Evolutionary conservation across 2,888 invertebrate genomes (phyloP).

Genomic region (Aelia acuminata): DNA sequence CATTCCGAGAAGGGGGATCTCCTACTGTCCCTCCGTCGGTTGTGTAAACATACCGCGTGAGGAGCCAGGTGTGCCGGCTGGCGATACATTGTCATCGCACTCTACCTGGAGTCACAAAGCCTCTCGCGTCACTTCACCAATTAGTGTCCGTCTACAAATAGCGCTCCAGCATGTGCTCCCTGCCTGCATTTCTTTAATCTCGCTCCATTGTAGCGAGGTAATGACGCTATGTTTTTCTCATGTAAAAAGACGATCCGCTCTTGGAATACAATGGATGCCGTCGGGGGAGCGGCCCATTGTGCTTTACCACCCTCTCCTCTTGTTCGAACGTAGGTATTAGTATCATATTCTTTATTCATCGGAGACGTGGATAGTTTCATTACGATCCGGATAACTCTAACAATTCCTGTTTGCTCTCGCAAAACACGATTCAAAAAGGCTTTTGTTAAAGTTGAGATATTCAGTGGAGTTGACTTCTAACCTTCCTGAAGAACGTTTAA

Average conservation of each 20-base stretch:
- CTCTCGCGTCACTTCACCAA: slow-evolving; percentile 53
- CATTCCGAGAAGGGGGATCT: slow-evolving; percentile 9
- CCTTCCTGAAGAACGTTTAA: not conserved
- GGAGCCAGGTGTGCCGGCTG: slow-evolving; percentile 47
- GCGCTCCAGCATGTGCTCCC: not conserved
- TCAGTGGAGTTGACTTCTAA: not conserved
- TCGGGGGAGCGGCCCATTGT: slow-evolving; percentile 38
- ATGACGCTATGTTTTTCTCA: slow-evolving; percentile 39
- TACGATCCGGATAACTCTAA: not conserved
- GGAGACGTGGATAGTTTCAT: not conserved
- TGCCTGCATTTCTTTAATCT: slow-evolving; percentile 18
- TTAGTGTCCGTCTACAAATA: slow-evolving; percentile 51
- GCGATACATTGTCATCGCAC: slow-evolving; percentile 26
- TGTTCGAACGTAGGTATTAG: slow-evolving; percentile 13
- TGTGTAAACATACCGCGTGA: slow-evolving; percentile 51
- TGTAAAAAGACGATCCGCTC: not conserved
- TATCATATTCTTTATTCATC: slow-evolving; percentile 14
- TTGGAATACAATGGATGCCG: not conserved
- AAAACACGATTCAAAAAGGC: not conserved
- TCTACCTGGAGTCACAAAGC: slow-evolving; percentile 12
- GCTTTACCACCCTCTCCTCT: not conserved
- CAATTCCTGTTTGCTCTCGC: not conserved
- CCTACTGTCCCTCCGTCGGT: slow-evolving; percentile 2
- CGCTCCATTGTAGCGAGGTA: slow-evolving; percentile 14
- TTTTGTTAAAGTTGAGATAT: not conserved